Conservation (phyloP, 1,140 invertebrate genomes). For the Drosophila subpulchrella region DNA sequence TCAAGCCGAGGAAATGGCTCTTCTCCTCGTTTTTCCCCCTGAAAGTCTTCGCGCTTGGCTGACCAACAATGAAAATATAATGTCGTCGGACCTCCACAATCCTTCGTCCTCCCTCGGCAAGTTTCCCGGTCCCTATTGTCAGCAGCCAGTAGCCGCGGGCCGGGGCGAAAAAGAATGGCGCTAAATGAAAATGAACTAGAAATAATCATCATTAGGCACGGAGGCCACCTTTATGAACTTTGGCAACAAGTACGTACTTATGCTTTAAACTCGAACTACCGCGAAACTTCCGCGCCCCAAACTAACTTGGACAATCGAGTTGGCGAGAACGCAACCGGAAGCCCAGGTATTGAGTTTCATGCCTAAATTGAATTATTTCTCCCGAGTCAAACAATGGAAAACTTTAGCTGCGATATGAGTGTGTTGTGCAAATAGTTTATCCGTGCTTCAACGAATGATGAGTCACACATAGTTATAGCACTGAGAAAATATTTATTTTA, state of each 20-base stretch:
- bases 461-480: slow-evolving; percentile 3
- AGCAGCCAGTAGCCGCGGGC: too few species aligned
- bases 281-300: slow-evolving; percentile 7
- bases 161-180: slow-evolving; percentile 33
- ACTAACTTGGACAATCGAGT: slow-evolving; percentile 19
- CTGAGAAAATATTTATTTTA: background rate
- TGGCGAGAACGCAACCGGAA: background rate
- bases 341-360: slow-evolving; percentile 28
- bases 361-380: slow-evolving; percentile 45
- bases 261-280: slow-evolving; percentile 7
- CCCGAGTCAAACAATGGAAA: slow-evolving; percentile 6
- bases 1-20: slow-evolving; percentile 10
- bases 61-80: slow-evolving; percentile 80
- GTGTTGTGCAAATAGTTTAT: slow-evolving; percentile 17
- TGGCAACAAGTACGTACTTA: slow-evolving; percentile 58
- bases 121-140: slow-evolving; percentile 13
- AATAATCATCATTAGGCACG: slow-evolving; percentile 78
- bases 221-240: slow-evolving; percentile 46
- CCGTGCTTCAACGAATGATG: slow-evolving; percentile 1
- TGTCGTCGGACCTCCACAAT: slow-evolving; percentile 39
- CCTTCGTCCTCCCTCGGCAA: background rate
- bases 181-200: slow-evolving; percentile 77
- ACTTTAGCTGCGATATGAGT: slow-evolving; percentile 13
- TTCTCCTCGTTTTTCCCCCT: slow-evolving; percentile 4
- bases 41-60: slow-evolving; percentile 75